A percentile compares a stretch with the other conserved stretches of the same genome.
phyloP scores from a whole-genome alignment of 2,797 vertebrate species.

The Alectoris magna region DNA sequence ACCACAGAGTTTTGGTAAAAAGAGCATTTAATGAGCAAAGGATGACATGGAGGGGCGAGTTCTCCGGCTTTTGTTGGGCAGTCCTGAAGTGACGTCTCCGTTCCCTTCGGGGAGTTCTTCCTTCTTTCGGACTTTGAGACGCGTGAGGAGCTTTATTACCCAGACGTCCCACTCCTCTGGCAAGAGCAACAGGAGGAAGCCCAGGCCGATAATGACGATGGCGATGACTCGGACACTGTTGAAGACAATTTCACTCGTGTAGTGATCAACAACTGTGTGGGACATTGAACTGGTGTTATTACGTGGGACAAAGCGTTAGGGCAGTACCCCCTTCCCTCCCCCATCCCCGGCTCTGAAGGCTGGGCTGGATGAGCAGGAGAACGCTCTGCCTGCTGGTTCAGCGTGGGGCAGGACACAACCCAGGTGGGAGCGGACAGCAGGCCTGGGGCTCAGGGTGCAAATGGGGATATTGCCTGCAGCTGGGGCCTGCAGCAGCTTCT shows the following conservation, averaged over 20 bases:
- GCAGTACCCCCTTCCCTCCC: background rate
- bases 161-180: conserved; percentile 97
- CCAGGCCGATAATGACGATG: conserved; percentile 94
- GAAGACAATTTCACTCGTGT: conserved; percentile 94
- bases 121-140: conserved; percentile 88
- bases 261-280: conserved; percentile 91
- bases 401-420: background rate
- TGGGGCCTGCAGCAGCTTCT: background rate
- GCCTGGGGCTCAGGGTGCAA: background rate
- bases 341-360: background rate
- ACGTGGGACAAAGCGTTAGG: background rate
- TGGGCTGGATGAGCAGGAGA: background rate
- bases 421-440: background rate
- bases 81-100: conserved; percentile 81
- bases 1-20: conserved; percentile 57
- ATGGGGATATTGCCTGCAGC: background rate
- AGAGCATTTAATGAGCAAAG: conserved; percentile 86
- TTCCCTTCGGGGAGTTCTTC: conserved; percentile 86
- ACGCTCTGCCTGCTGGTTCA: background rate
- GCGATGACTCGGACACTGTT: conserved; percentile 95
- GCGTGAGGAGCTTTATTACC: conserved; percentile 89
- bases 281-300: conserved; percentile 28
- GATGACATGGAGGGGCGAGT: conserved; percentile 89
- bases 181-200: conserved; percentile 94
- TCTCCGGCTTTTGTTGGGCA: conserved; percentile 87